phyloP scores from a whole-genome alignment of 2,113 vertebrate genomes.

The Peromyscus leucopus region DNA sequence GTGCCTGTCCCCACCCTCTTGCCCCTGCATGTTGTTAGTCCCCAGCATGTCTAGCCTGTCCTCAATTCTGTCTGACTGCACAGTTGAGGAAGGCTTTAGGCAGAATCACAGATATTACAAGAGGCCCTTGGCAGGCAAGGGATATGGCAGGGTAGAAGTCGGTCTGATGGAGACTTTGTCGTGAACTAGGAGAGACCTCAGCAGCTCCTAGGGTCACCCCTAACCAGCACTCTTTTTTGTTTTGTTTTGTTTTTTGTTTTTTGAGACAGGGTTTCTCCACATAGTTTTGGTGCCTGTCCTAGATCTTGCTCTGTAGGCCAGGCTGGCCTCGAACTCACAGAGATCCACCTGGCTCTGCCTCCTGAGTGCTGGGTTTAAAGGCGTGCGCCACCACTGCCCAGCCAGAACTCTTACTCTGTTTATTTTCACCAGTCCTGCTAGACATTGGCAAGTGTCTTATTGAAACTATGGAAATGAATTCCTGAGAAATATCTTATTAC shows the following conservation, averaged over 20 bases:
- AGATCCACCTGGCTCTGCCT: too few species aligned
- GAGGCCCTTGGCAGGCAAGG: not conserved
- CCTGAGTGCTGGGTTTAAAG: too few species aligned
- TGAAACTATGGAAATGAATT: slow-evolving; percentile 30
- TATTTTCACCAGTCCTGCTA: not conserved
- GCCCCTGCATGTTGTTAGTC: not conserved
- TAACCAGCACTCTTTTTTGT: not conserved
- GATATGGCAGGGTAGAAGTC: not conserved
- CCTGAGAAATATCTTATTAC: not conserved
- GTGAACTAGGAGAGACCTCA: slow-evolving; percentile 45
- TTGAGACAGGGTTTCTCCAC: too few species aligned
- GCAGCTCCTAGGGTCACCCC: not conserved
- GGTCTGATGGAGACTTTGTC: not conserved
- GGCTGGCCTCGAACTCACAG: too few species aligned
- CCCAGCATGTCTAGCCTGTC: not conserved
- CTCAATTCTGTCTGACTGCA: not conserved
- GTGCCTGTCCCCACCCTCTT: not conserved
- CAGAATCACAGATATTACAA: not conserved
- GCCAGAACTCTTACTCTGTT: not conserved
- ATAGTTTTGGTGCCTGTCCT: too few species aligned
- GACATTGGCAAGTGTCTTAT: slow-evolving; percentile 33
- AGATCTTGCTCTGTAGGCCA: too few species aligned
- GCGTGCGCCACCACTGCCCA: too few species aligned
- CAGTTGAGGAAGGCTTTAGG: not conserved
- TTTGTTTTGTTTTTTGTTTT: too few species aligned